Conservation (phyloP, 2,113 vertebrate genomes). For the Poecile atricapillus region DNA sequence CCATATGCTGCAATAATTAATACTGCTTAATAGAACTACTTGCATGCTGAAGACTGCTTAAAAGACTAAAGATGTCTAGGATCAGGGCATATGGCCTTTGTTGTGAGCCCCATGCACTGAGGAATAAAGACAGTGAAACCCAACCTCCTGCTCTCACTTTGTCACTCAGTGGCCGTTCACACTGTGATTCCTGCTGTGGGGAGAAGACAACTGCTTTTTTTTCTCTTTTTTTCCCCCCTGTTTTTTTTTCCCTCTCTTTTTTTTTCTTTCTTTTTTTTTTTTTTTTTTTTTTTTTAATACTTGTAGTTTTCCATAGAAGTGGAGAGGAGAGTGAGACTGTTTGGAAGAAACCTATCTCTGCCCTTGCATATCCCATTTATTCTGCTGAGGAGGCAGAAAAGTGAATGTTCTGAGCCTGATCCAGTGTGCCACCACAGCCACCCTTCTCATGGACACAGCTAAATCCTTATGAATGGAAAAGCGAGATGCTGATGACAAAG, state of each 20-base stretch:
- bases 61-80: constrained; percentile 20
- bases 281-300: background rate
- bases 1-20: constrained; percentile 16
- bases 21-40: constrained; percentile 9
- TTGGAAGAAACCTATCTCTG: background rate
- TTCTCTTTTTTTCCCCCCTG: fast-evolving
- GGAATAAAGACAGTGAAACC: constrained; percentile 20
- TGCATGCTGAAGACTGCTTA: background rate
- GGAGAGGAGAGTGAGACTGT: background rate
- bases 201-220: constrained; percentile 36
- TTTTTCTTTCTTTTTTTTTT: too few relatives aligned
- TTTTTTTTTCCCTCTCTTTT: fast-evolving
- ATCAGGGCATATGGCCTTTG: constrained; percentile 43
- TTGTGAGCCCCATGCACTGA: background rate
- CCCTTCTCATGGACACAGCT: background rate
- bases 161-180: constrained; percentile 19
- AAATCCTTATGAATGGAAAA: background rate
- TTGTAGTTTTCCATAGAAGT: background rate
- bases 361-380: background rate
- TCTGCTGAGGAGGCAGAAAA: background rate
- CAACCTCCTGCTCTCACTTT: constrained; percentile 30
- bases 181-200: background rate
- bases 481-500: background rate
- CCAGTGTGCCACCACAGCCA: background rate
- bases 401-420: background rate